Evolutionary conservation across 1,140 invertebrate species (phyloP).

Genomic region (Tyrophagus putrescentiae): DNA sequence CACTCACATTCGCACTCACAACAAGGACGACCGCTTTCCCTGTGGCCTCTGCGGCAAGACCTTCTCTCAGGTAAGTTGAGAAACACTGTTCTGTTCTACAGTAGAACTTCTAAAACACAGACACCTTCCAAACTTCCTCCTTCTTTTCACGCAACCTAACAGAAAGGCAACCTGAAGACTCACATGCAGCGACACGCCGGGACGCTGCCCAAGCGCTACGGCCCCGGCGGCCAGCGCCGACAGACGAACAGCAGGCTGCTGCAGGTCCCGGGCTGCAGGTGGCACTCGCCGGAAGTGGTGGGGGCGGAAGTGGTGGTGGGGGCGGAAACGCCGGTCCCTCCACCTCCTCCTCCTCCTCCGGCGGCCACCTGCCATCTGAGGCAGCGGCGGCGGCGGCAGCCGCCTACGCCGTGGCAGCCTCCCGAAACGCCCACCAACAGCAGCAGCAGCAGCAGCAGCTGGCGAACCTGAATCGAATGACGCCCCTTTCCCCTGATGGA

Average conservation of each 20-base stretch:
- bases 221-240: not conserved
- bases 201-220: conserved; percentile 54
- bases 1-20: conserved; percentile 96
- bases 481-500: not conserved
- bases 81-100: not conserved
- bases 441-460: not conserved
- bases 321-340: no score
- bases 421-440: not conserved
- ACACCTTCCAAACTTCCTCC: not conserved
- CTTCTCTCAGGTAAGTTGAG: conserved; percentile 41
- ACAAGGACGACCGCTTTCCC: conserved; percentile 35
- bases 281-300: not conserved
- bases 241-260: not conserved
- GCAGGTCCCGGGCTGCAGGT: conserved; percentile 7
- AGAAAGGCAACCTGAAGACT: conserved; percentile 43
- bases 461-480: not conserved
- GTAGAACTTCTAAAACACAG: not conserved
- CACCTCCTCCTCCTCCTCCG: not conserved
- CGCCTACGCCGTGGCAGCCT: not conserved
- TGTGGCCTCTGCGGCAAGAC: conserved; percentile 32
- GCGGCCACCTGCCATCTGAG: not conserved
- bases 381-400: not conserved
- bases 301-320: no score
- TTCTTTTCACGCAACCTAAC: not conserved
- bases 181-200: conserved; percentile 54